Evolutionary conservation across 2,113 vertebrate species (phyloP).

Genomic region (Nibea albiflora): DNA sequence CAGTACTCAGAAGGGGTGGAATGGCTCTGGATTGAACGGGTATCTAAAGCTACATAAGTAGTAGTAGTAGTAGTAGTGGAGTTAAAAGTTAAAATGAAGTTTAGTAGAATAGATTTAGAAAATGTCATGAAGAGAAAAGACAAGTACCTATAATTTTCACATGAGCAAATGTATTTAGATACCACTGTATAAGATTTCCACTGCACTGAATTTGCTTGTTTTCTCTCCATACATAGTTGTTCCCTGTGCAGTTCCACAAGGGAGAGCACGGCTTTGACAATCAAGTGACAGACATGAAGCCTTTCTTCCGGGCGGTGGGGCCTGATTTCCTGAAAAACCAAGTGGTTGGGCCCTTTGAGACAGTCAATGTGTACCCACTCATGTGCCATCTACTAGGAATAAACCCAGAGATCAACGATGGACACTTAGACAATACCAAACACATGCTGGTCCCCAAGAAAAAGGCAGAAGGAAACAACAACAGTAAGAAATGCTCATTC

Average conservation of each 20-base stretch:
- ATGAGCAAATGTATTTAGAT: too few relatives aligned
- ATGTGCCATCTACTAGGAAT: slow-evolving; percentile 89
- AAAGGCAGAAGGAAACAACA: neutral
- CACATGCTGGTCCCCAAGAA: slow-evolving; percentile 39
- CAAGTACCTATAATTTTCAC: too few relatives aligned
- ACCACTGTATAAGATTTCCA: too few relatives aligned
- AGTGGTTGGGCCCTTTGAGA: slow-evolving; percentile 87
- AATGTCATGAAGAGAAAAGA: too few relatives aligned
- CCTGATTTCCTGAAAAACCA: slow-evolving; percentile 85
- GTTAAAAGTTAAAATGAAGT: too few relatives aligned
- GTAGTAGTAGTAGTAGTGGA: too few relatives aligned
- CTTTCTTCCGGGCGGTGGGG: slow-evolving; percentile 89
- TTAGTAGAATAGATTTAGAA: too few relatives aligned
- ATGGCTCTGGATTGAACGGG: too few relatives aligned
- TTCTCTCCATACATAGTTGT: slow-evolving; percentile 63
- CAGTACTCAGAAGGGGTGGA: too few relatives aligned
- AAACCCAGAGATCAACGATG: slow-evolving; percentile 86
- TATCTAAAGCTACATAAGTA: too few relatives aligned
- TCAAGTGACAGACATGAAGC: slow-evolving; percentile 85
- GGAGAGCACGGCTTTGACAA: slow-evolving; percentile 91
- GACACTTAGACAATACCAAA: slow-evolving; percentile 75
- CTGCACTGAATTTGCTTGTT: neutral
- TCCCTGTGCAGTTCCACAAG: slow-evolving; percentile 84
- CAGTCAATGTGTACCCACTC: slow-evolving; percentile 85
- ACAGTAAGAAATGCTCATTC: slow-evolving; percentile 24